Conservation (phyloP, 2,888 invertebrate genomes). For the Thalpophila matura region DNA sequence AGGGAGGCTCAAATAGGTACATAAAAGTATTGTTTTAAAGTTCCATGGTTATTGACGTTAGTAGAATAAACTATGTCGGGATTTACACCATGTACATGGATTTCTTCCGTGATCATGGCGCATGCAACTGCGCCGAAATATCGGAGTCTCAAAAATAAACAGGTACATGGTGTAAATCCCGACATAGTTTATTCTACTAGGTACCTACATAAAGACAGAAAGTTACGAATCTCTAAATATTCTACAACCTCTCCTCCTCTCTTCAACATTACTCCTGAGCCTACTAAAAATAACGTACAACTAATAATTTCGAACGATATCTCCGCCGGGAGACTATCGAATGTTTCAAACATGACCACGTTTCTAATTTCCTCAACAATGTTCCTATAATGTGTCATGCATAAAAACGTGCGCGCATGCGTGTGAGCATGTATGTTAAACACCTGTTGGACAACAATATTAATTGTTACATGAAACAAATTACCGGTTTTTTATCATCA, state of each 20-base stretch:
- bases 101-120: too few species aligned
- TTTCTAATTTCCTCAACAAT: constrained; percentile 44
- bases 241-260: background rate
- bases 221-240: too few species aligned
- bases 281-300: background rate
- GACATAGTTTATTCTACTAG: too few species aligned
- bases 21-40: too few species aligned
- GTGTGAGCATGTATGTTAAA: constrained; percentile 51
- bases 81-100: too few species aligned
- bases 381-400: constrained; percentile 43
- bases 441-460: constrained; percentile 43
- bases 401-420: constrained; percentile 28
- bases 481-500: constrained; percentile 22
- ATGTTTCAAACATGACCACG: constrained; percentile 22
- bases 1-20: too few species aligned
- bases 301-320: constrained; percentile 22
- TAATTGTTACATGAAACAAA: constrained; percentile 31
- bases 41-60: too few species aligned
- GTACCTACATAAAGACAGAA: too few species aligned
- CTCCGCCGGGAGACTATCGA: constrained; percentile 5
- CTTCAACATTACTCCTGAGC: background rate
- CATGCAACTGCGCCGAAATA: too few species aligned
- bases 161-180: too few species aligned
- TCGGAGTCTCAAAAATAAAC: too few species aligned
- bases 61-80: too few species aligned